Base-by-base conservation (phyloP, 2,888 invertebrate genomes). In the Athetis lepigone region DNA sequence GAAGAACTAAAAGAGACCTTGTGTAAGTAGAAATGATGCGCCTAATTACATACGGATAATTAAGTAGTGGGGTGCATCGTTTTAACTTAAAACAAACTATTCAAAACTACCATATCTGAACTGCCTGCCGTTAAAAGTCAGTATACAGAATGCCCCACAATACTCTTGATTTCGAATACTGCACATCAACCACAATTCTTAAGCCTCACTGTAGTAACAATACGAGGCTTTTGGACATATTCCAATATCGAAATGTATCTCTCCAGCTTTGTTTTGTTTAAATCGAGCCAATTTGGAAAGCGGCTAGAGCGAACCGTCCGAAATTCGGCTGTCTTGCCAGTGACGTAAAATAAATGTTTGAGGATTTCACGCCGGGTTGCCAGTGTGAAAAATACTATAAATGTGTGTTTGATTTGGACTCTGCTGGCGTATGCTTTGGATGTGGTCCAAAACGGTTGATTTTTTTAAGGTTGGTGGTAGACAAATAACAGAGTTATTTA, bases 171-270 rank as follows among this genome's bases (percentile, higher is more conserved):
- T 69, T 49, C 75, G 9, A 49, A n/a, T 25, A 39, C 16, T 18
- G 23, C n/a, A n/a, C 61, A 56, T 45, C 37, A 21, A 61, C 51
- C 52, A 54, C 56, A 69, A 55, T 51, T 57, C 50, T 47, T 45
- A 16, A 55, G 13, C 19, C 37, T n/a, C n/a, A n/a, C 49, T 25
- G 52, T 45, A 57, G 37, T 36, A 50, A 59, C 70, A 75, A 75
- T 58, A 70, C 63, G 55, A 18, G 66, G 60, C 37, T 52, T 36
- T 81, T 81, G 82, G 81, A 78, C 37, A 29, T 52, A 65, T 71
- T 81, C 82, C 81, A 81, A 80, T 68, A 68, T 60, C 33, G 47
- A 54, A 66, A 69, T 67, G 55, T 72, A 68, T 70, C 62, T 62
- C 67, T 4, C 40, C 7, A 19, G 51, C 49, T 70, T 80, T 74